Evolutionary conservation across 2,888 invertebrate species (phyloP).

Genomic region (Heterodera filipjevi): DNA sequence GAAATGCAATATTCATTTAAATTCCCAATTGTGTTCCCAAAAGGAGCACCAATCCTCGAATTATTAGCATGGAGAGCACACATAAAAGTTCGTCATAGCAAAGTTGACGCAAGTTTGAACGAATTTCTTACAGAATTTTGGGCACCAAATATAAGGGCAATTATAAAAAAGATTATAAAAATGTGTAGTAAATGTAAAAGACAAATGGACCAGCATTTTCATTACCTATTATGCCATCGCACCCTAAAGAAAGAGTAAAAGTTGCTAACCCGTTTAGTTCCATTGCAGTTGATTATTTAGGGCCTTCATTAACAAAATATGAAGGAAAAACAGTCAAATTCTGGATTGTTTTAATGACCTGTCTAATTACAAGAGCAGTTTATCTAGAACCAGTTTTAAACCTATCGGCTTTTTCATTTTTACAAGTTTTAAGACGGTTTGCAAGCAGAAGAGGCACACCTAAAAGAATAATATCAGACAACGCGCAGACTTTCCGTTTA

Average conservation of each 20-base stretch:
- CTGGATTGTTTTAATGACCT: conserved; percentile 66
- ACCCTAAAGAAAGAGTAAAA: conserved; percentile 61
- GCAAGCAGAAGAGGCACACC: conserved; percentile 64
- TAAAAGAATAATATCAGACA: conserved; percentile 58
- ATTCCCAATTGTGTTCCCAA: not conserved
- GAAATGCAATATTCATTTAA: not conserved
- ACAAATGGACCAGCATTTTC: conserved; percentile 41
- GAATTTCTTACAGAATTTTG: conserved; percentile 52
- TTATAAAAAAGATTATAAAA: conserved; percentile 47
- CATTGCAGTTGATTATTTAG: conserved; percentile 65
- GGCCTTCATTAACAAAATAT: conserved; percentile 56
- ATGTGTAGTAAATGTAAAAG: conserved; percentile 58
- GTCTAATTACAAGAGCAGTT: conserved; percentile 65
- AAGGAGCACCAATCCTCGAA: no score
- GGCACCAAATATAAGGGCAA: conserved; percentile 52
- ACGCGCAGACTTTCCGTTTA: conserved; percentile 66
- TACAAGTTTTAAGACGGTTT: no score
- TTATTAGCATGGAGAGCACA: no score
- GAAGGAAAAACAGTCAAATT: conserved; percentile 37
- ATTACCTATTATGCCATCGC: conserved; percentile 60
- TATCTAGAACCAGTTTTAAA: conserved; percentile 65
- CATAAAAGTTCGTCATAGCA: conserved; percentile 45
- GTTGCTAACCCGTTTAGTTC: conserved; percentile 56
- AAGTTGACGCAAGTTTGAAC: conserved; percentile 44
- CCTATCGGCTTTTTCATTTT: conserved; percentile 57